These are phyloP conservation scores for Datnioides undecimradiatus DNA, from an alignment of 2,113 vertebrate species.

Conservation along the genomic window DNA sequence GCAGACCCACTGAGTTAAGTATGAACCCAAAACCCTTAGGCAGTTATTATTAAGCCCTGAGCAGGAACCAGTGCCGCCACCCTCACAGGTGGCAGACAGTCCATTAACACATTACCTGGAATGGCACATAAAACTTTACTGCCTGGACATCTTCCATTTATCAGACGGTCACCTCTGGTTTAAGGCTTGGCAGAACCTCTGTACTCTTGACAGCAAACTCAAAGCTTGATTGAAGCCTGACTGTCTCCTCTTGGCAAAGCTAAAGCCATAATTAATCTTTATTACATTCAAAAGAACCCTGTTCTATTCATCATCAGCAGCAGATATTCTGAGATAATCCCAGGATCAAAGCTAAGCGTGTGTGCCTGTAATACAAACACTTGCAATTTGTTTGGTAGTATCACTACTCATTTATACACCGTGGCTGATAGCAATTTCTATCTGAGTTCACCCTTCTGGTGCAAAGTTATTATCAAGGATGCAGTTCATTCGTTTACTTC, in stretches of 20 bases:
- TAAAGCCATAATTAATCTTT: background rate
- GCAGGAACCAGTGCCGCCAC: background rate
- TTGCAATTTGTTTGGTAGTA: too few species aligned
- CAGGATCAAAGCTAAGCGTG: too few species aligned
- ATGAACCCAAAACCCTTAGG: conserved; percentile 3
- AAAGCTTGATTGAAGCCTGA: conserved; percentile 5
- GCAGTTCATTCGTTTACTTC: too few species aligned
- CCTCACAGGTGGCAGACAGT: conserved; percentile 52
- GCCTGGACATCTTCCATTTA: conserved; percentile 52
- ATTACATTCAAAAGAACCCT: background rate
- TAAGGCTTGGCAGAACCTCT: conserved; percentile 24
- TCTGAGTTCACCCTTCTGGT: background rate
- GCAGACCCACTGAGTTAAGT: background rate
- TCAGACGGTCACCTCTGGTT: conserved; percentile 51
- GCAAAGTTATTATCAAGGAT: background rate
- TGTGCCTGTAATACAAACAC: too few species aligned
- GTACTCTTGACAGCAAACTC: conserved; percentile 15
- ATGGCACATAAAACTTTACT: conserved; percentile 58
- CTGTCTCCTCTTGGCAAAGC: conserved; percentile 10
- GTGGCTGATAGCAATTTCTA: background rate
- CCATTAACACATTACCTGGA: conserved; percentile 66
- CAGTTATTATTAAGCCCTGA: conserved; percentile 20
- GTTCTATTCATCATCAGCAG: background rate
- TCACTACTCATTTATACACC: too few species aligned
- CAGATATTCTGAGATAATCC: background rate